Evolutionary conservation across 2,888 invertebrate genomes (phyloP).

Genomic region (Plebejus argus): DNA sequence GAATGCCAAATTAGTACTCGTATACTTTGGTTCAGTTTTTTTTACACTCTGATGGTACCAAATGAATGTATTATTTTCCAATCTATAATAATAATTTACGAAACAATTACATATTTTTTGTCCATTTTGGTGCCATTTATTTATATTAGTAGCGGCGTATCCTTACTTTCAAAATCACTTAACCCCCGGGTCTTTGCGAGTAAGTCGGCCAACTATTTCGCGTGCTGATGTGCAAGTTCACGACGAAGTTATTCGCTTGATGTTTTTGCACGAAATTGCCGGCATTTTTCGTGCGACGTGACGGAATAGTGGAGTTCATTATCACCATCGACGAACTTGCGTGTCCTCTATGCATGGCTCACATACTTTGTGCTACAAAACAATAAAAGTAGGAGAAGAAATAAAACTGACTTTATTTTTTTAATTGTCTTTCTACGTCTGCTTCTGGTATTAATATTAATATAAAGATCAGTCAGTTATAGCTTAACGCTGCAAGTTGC

Average conservation of each 20-base stretch:
- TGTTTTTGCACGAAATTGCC: background rate
- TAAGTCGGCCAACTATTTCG: conserved; percentile 2
- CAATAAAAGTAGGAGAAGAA: too few species aligned
- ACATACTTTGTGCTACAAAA: background rate
- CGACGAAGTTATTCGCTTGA: background rate
- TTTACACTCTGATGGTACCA: too few species aligned
- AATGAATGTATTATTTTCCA: too few species aligned
- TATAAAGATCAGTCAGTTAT: too few species aligned
- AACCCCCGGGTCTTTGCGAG: background rate
- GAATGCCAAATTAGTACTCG: too few species aligned
- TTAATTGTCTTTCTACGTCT: too few species aligned
- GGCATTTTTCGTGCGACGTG: background rate
- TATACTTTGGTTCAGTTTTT: too few species aligned
- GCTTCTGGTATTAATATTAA: too few species aligned
- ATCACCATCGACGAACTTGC: background rate
- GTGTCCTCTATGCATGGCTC: background rate
- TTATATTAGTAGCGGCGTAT: background rate
- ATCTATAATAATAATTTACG: too few species aligned
- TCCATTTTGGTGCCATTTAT: background rate
- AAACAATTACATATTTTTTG: too few species aligned
- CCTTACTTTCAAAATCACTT: background rate
- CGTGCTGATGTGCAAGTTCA: background rate
- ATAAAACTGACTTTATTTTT: too few species aligned
- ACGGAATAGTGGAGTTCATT: background rate
- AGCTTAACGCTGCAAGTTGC: too few species aligned